Evolutionary conservation across 2,113 vertebrate species (phyloP).

Genomic region (Poecile atricapillus): DNA sequence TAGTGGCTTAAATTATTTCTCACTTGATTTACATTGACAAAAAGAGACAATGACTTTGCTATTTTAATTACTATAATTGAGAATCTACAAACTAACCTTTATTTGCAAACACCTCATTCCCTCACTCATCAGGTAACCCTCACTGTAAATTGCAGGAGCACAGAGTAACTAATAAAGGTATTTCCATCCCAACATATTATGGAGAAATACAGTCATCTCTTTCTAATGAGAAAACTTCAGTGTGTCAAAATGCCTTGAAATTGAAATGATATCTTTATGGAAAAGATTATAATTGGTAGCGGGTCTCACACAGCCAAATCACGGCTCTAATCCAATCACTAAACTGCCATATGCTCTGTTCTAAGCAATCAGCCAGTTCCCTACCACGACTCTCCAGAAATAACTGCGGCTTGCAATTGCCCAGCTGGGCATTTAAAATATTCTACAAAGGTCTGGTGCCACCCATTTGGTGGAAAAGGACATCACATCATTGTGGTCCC

Average conservation of each 20-base stretch:
- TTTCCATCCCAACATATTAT: background rate
- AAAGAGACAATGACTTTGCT: background rate
- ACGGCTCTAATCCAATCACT: background rate
- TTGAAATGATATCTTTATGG: background rate
- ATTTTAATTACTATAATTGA: background rate
- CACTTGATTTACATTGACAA: background rate
- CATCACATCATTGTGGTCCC: background rate
- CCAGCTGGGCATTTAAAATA: slow-evolving; percentile 29
- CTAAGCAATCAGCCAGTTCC: slow-evolving; percentile 36
- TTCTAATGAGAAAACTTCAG: background rate
- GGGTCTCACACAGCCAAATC: background rate
- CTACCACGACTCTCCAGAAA: slow-evolving; percentile 35
- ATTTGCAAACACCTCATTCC: background rate
- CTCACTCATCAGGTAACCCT: background rate
- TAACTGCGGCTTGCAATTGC: slow-evolving; percentile 20
- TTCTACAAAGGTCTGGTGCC: background rate
- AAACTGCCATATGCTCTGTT: slow-evolving; percentile 51
- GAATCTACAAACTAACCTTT: background rate
- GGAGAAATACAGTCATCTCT: background rate
- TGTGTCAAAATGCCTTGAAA: background rate
- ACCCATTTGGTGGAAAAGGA: background rate
- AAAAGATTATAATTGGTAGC: background rate
- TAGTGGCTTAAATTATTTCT: background rate
- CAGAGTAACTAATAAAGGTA: background rate
- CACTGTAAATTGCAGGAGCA: background rate